Base-by-base conservation (phyloP, 2,888 invertebrate species). In the Rambutsinella grinnellia region DNA sequence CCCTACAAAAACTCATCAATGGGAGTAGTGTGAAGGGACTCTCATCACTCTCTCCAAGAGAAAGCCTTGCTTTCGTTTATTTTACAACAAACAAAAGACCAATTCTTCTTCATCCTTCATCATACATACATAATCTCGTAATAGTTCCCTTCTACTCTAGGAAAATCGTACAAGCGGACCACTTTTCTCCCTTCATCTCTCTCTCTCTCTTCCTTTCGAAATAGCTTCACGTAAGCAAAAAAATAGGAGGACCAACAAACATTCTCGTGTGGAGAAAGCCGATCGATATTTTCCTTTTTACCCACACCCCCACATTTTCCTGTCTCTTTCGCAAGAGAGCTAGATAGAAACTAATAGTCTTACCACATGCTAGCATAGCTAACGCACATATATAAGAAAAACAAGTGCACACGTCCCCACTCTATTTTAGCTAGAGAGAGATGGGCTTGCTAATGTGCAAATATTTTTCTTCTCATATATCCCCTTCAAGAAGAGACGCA, bases 231-330 rank as follows among this genome's bases (percentile, higher is more conserved):
- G 36, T 36, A 36, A 36, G 36, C 36, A 36, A 36, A 36, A 36
- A 36, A 36, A 5, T 5, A 36, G 36, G 13, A 36, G 36, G 17
- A 61, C n/a, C 51, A 53, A 61, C 44, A 36, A 54, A 47, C 62
- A 71, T 15, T 47, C 51, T 58, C 23, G 19, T 57, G 47, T 51
- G 60, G 27, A 57, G 23, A 21, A 36, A 63, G 65, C 62, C 58
- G 71, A 76, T 76, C 68, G 69, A 69, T 76, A 69, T 63, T 67
- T 74, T 58, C 60, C 54, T 56, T 28, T 75, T 76, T 76, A 57
- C 76, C 69, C 69, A 76, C 76, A 69, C 76, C 76, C 76, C 76
- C 76, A 76, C 76, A 76, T 60, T 65, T 76, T 76, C 60, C 17
- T 17, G 17, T 24, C 19, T n/a, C 60, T 60, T 60, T 24, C 44